Base-by-base conservation (phyloP, 2,888 invertebrate genomes). In the Lepidocyrtoides sp. region DNA sequence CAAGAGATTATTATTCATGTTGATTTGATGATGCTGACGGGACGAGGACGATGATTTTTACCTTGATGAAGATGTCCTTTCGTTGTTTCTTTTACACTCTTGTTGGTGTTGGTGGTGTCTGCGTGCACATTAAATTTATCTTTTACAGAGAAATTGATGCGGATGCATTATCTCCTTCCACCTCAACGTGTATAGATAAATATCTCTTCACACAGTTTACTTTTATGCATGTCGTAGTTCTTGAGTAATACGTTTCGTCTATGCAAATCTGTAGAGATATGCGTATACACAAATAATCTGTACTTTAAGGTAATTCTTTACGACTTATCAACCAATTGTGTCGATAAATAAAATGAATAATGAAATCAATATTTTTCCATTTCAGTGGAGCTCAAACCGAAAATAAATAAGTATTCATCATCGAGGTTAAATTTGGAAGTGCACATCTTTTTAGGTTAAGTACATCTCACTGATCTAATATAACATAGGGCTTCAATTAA, bases 1-100 rank as follows among this genome's bases (percentile, higher is more conserved):
- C 82, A 83, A 83, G 82, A 26, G 63, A 83, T 66, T 83, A 83
- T 83, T 83, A 83, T 83, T 83, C 66, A 83, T 83, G 32, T 66
- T 66, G 66, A 66, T 66, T 66, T 32, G 60, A 60, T 60, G 66
- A 66, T 66, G 82, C 26, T 63, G 82, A 83, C 32, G 66, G 66
- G 82, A 83, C 66, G 82, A 83, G 57, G 81, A 81, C 82, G 82
- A 26, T 26, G 82, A 66, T 63, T 83, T 81, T 83, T 83, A 63
- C 82, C 82, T 83, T 83, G 82, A 83, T 83, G 82, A 32, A 66
- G 66, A 83, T 83, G 82, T 83, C 82, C 63, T 82, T 66, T 57
- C 63, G 26, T 44, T 20, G 48, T 83, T 57, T 83, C 41, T 83
- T 66, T 81, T 60, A 60, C 60, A 26, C 8, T 60, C 60, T 23